A percentile compares a stretch with the other conserved stretches of the same genome.
These are phyloP conservation scores for Eumeta japonica DNA, from an alignment of 1,140 invertebrate genomes.

Conservation along the genomic window DNA sequence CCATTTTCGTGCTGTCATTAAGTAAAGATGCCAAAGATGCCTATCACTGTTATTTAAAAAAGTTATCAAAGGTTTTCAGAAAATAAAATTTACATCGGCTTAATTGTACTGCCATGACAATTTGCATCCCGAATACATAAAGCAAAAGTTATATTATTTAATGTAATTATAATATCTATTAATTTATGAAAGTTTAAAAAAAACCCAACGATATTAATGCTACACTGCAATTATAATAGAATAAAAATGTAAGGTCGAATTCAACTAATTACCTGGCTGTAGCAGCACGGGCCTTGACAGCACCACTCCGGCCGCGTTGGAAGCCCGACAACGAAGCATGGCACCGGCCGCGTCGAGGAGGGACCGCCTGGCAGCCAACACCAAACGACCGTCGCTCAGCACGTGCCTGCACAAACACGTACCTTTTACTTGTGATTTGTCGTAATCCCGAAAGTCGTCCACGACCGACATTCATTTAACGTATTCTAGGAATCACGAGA, in stretches of 20 bases:
- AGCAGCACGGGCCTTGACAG: slow-evolving; percentile 39
- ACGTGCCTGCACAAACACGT: slow-evolving; percentile 44
- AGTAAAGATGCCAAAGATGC: too few species aligned
- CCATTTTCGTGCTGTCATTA: too few species aligned
- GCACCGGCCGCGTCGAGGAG: slow-evolving; percentile 40
- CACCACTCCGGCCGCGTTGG: slow-evolving; percentile 36
- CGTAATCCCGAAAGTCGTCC: too few species aligned
- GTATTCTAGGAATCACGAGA: too few species aligned
- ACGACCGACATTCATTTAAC: too few species aligned
- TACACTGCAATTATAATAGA: background rate
- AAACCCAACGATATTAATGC: background rate
- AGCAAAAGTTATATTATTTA: background rate
- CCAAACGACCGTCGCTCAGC: slow-evolving; percentile 33
- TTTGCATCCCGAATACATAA: background rate
- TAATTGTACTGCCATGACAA: too few species aligned
- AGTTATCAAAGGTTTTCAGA: too few species aligned
- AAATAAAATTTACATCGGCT: too few species aligned
- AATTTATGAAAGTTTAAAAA: background rate
- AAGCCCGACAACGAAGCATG: slow-evolving; percentile 35
- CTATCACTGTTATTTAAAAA: too few species aligned
- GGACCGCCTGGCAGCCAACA: slow-evolving; percentile 37
- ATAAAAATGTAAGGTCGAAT: background rate
- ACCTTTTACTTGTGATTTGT: too few species aligned
- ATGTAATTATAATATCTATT: background rate
- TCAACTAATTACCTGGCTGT: slow-evolving; percentile 34